Evolutionary conservation across 2,888 invertebrate species (phyloP).

Genomic region (Pristionchus mayeri): DNA sequence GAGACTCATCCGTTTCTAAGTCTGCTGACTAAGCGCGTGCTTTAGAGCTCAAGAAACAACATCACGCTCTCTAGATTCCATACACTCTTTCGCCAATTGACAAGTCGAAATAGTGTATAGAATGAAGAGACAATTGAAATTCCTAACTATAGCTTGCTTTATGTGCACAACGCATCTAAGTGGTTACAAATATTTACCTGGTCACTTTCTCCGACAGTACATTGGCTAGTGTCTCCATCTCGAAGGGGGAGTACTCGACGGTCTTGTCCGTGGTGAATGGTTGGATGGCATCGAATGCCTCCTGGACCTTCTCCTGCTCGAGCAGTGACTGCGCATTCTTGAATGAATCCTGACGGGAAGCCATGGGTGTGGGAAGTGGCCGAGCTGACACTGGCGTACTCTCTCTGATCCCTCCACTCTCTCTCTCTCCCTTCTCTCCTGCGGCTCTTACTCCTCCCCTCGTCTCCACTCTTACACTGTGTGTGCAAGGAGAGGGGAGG

Average conservation of each 20-base stretch:
- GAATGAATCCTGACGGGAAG: conserved; percentile 46
- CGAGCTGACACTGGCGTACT: conserved; percentile 28
- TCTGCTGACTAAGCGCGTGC: too few species aligned
- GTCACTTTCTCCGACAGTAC: conserved; percentile 61
- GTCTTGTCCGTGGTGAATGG: conserved; percentile 54
- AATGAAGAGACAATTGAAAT: not conserved
- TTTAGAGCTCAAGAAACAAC: too few species aligned
- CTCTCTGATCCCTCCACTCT: conserved; percentile 27
- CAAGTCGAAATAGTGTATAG: too few species aligned
- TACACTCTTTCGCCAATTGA: too few species aligned
- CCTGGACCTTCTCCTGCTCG: conserved; percentile 36
- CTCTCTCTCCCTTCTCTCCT: conserved; percentile 20
- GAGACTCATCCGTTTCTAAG: too few species aligned
- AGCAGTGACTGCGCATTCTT: conserved; percentile 38
- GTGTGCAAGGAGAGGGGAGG: not conserved
- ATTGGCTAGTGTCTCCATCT: conserved; percentile 59
- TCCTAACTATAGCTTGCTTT: not conserved
- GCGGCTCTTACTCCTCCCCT: not conserved
- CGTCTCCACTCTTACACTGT: conserved; percentile 42
- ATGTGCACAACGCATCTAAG: not conserved
- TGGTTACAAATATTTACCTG: conserved; percentile 55
- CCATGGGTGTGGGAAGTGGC: conserved; percentile 24
- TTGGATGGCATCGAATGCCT: conserved; percentile 12
- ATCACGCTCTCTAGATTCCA: too few species aligned
- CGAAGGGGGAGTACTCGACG: conserved; percentile 55